phyloP scores from a whole-genome alignment of 1,140 invertebrate genomes.

The Temnothorax nylanderi region DNA sequence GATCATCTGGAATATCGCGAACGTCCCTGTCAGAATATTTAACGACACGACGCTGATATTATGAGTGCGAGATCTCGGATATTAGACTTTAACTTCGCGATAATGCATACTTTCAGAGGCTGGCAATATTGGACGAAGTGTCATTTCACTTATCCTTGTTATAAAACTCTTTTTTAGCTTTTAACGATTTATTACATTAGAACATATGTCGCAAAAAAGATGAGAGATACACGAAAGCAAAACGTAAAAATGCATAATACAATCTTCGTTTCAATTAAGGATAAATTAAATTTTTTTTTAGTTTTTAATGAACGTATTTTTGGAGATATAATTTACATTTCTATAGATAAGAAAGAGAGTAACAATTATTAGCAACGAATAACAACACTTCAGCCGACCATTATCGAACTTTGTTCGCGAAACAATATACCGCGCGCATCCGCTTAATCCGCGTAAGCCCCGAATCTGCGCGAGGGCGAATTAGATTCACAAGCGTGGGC shows the following conservation, averaged over 20 bases:
- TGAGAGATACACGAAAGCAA: background rate
- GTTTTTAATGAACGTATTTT: background rate
- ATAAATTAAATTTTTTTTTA: background rate
- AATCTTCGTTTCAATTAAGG: background rate
- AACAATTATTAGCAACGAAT: conserved; percentile 28
- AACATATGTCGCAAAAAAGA: background rate
- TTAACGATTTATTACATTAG: conserved; percentile 11
- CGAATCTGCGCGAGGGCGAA: conserved; percentile 35
- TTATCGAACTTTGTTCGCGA: conserved; percentile 35
- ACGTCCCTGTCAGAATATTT: conserved; percentile 44
- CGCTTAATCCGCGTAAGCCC: conserved; percentile 40
- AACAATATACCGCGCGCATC: conserved; percentile 16
- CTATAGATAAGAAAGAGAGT: background rate
- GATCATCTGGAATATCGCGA: conserved; percentile 22
- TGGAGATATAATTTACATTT: conserved; percentile 10
- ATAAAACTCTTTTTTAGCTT: background rate
- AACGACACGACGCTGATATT: conserved; percentile 46
- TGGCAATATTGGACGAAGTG: background rate
- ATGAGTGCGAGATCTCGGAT: conserved; percentile 29
- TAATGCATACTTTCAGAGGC: background rate
- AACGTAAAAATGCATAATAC: background rate
- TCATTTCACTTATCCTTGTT: background rate
- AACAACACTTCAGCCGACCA: conserved; percentile 4
- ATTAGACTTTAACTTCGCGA: conserved; percentile 14
- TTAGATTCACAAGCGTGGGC: background rate